Base-by-base conservation (phyloP, 2,888 invertebrate genomes). In the Cephus rjabovi region DNA sequence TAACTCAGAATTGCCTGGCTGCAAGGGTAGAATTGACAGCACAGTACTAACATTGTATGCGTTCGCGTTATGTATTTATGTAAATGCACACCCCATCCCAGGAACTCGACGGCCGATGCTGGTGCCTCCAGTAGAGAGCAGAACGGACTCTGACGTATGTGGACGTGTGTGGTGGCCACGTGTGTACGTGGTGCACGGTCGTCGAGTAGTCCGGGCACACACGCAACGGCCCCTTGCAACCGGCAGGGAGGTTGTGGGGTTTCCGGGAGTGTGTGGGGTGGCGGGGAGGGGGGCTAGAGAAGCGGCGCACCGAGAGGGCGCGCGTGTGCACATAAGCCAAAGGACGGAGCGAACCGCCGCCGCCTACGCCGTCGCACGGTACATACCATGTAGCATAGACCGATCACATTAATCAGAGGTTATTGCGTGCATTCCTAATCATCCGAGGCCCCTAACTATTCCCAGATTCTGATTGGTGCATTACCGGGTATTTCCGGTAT, bases 381-480 rank as follows among this genome's bases (percentile, higher is more conserved):
- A 83, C 68, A 74, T 79, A 78, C 70, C 78, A 83, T 85, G 87
- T 84, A 86, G 85, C 87, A 87, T 87, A 88, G 89, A 89, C 89
- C 91, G 91, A 91, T 91, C 91, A 90, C 91, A 91, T 91, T 91
- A 91, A 91, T 91, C 91, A 91, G 91, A 91, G 91, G 91, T 91
- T 91, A 91, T 91, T 91, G 91, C 91, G 91, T 90, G 91, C 91
- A 91, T 91, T 91, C 91, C 91, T 91, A 91, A 91, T 91, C 91
- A 91, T 91, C 90, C 90, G 87, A 88, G 88, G 86, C 87, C 88
- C 88, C 90, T 89, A 90, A 90, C 91, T 90, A 90, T 91, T 91
- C 91, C 90, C 89, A 90, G 90, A 90, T 89, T 90, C 91, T 90
- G 91, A 91, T 91, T 91, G 91, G 91, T 89, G 90, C 91, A 91